Evolutionary conservation across 2,113 vertebrate genomes (phyloP), one percentile per base, ranked within the genome.

Genomic region (Osmerus mordax): DNA sequence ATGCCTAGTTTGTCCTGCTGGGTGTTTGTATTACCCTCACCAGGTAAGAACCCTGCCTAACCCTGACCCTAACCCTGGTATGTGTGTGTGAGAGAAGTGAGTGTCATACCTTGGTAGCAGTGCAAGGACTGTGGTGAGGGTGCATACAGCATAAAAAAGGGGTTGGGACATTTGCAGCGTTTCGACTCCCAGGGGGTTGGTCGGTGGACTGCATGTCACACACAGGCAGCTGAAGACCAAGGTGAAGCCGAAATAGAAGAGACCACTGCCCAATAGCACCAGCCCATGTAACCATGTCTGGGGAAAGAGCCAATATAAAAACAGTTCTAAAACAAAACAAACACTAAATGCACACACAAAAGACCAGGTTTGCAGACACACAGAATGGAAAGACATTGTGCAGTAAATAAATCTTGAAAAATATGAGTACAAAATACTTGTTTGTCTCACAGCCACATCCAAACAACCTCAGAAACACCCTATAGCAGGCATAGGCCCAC

Each of bases 81-180:
- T 19, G 5, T 21, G 66, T 71, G 70, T 63, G 59, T 53, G 36
- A 28, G 59, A 28, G 15, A 12, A 1, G 65, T 71, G 32, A 65
- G 11, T 62, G 23, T 60, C 2, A 6, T 90, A 99, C 97, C 95
- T 97, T 74, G 97, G 97, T 64, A 99, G 67, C 65, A 99, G 94
- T 0, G 97, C 96, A 2, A 87, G 73, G 23, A 91, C 84, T 0
- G 94, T 94, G 0, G 94, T 93, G 76, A 98, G 81, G 58, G 95
- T 67, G 79, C 95, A 97, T 69, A 96, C 62, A 0, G 98, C 86
- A 80, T 96, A 97, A 91, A 97, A 98, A 15, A 77, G 84, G 64
- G 95, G 94, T 4, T 96, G 93, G 1, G 90, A 87, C 78, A 99
- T 91, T 89, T 96, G 95, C 13, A 52, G 79, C 83, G 15, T 61